Evolutionary conservation across 1,140 invertebrate genomes (phyloP), one percentile per base, ranked within the genome.

Genomic region (Cydia splendana): DNA sequence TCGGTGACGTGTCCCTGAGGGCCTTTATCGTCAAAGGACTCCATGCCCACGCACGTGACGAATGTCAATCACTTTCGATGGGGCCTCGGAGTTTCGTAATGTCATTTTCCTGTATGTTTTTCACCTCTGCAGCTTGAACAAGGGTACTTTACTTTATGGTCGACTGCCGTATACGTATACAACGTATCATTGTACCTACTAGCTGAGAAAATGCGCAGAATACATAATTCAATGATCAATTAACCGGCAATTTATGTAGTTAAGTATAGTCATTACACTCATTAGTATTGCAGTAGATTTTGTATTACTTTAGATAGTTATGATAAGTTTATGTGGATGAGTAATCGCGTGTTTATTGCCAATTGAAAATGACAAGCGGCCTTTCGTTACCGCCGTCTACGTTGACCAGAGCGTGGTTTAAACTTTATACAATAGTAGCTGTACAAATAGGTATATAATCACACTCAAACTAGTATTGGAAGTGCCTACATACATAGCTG

Each of bases 341-440:
- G 20, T 62, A 24, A 24, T 62, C 57, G 57, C 57, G 57, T 62
- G 57, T 62, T 62, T 62, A 62, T 62, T 6, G 57, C 9, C 57
- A 62, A 62, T 62, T 62, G 18, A 62, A 62, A 57, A 62, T 24
- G 57, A 24, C 24, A 62, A 9, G 57, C 20, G 57, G n/a, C 9
- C 20, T n/a, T 4, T 9, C 57, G 57, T 62, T 15, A 48, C 45
- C 42, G 53, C n/a, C 18, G 53, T 20, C 20, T 62, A 24, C 57
- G 20, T 24, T 62, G 57, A 24, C 57, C 57, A 24, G 24, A 24
- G 24, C 57, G 20, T 24, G 4, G 57, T 62, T 62, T 62, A 62
- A 24, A 62, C 20, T 24, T 13, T 13, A 18, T n/a, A 53, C n/a
- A 53, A 53, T n/a, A 53, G 0, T n/a, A 53, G 38, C 38, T 42